Evolutionary conservation across 2,113 vertebrate species (phyloP).

Genomic region (Gavialis gangeticus): DNA sequence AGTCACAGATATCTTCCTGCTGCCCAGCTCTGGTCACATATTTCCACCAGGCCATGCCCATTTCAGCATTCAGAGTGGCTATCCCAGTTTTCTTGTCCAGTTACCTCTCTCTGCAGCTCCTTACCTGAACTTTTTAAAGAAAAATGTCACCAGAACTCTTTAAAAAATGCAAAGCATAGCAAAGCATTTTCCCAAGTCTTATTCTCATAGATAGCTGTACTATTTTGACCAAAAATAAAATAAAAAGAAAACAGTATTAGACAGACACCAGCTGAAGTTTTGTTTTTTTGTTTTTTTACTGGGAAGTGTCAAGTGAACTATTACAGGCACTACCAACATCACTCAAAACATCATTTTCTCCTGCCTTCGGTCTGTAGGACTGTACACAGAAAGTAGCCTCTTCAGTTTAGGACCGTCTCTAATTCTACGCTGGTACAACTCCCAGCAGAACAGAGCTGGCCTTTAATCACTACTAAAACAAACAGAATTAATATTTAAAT

Average conservation of each 20-base stretch:
- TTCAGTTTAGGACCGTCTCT: background rate
- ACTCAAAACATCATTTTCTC: background rate
- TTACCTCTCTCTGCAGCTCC: background rate
- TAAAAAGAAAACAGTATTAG: background rate
- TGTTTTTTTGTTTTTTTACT: background rate
- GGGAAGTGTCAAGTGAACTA: background rate
- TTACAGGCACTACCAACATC: background rate
- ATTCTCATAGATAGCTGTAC: background rate
- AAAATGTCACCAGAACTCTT: background rate
- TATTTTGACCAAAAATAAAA: background rate
- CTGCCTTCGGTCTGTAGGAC: background rate
- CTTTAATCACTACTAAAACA: background rate
- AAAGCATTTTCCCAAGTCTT: background rate
- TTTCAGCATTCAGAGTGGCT: no score
- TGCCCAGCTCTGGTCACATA: no score
- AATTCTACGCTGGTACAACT: background rate
- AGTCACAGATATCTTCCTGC: no score
- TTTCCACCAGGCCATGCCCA: no score
- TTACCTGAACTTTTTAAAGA: background rate
- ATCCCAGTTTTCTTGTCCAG: no score
- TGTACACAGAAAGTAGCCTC: background rate
- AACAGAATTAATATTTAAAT: background rate
- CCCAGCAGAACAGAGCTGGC: background rate
- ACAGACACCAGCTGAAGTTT: background rate
- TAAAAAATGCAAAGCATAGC: background rate